Evolutionary conservation across 2,113 vertebrate genomes (phyloP), one percentile per base, ranked within the genome.

Genomic region (Brienomyrus longianalis): DNA sequence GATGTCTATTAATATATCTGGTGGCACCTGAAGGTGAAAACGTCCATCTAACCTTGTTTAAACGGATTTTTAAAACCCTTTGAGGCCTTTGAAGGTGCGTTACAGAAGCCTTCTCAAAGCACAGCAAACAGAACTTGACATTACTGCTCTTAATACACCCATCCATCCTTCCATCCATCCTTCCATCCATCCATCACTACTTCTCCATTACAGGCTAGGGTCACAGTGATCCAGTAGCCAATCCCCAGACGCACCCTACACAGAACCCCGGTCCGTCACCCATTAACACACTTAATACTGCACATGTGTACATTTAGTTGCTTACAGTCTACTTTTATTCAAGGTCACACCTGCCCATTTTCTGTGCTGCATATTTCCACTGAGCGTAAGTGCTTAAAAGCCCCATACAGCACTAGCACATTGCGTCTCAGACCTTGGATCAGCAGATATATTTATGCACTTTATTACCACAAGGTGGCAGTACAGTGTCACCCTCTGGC

Each of bases 401-500:
- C 47, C 9, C 4, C n/a, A 84, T 56, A 39, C 50, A 54, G 51
- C 83, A 87, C 15, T 13, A 56, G 23, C 51, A 10, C n/a, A 21
- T 10, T 39, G 51, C 2, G 7, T 35, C 31, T 48, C 21, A 85
- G 21, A 50, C 83, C 83, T 48, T 23, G 9, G 9, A 21, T 50
- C 45, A 86, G 23, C 45, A 48, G 9, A 50, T 27, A 27, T 7
- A 80, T 80, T 39, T n/a, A 13, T 54, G 43, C 50, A 87, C 48
- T 39, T 45, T 5, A 52, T 45, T 15, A 48, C 94, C 95, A 93
- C 54, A 77, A 92, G 95, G 90, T 91, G 95, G 94, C 51, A 91
- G 88, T 91, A 70, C 94, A 85, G 91, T 43, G 88, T 91, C 90
- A 94, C 74, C 51, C 0, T 89, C 27, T 80, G 88, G 59, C 83